phyloP scores from a whole-genome alignment of 2,888 invertebrate genomes.

The Arctia plantaginis region DNA sequence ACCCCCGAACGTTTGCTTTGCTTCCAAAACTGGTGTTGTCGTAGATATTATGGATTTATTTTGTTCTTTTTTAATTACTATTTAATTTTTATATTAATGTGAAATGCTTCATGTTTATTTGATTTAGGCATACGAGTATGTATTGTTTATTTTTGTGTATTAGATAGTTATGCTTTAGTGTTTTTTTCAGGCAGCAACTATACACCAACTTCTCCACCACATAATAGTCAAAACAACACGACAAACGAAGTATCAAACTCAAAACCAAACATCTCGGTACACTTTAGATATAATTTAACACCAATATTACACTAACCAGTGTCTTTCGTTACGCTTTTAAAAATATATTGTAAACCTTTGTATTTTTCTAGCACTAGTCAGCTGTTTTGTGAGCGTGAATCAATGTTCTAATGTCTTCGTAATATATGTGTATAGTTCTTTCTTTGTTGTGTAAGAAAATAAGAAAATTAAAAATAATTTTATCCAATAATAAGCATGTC shows the following conservation, averaged over 20 bases:
- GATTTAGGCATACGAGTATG: constrained; percentile 16
- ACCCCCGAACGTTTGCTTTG: constrained; percentile 53
- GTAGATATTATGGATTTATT: constrained; percentile 29
- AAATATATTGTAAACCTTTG: constrained; percentile 28
- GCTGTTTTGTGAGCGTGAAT: constrained; percentile 45
- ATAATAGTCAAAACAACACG: constrained; percentile 70
- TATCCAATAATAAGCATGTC: constrained; percentile 49
- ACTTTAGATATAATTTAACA: constrained; percentile 59
- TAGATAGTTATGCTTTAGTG: constrained; percentile 51
- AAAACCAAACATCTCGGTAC: constrained; percentile 77
- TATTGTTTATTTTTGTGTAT: constrained; percentile 33
- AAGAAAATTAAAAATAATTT: constrained; percentile 2
- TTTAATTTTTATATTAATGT: constrained; percentile 29
- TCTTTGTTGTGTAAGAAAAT: neutral
- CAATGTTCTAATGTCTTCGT: constrained; percentile 32
- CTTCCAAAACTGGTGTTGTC: constrained; percentile 51
- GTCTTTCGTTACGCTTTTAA: constrained; percentile 43
- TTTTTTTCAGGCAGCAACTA: constrained; percentile 79
- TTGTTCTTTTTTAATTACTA: neutral
- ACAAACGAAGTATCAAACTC: constrained; percentile 65
- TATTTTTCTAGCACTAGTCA: constrained; percentile 45
- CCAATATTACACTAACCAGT: constrained; percentile 62
- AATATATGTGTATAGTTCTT: constrained; percentile 7
- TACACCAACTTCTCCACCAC: constrained; percentile 60
- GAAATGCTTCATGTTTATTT: constrained; percentile 30